Conservation (phyloP, 2,113 vertebrate genomes). For the Asarcornis scutulata region DNA sequence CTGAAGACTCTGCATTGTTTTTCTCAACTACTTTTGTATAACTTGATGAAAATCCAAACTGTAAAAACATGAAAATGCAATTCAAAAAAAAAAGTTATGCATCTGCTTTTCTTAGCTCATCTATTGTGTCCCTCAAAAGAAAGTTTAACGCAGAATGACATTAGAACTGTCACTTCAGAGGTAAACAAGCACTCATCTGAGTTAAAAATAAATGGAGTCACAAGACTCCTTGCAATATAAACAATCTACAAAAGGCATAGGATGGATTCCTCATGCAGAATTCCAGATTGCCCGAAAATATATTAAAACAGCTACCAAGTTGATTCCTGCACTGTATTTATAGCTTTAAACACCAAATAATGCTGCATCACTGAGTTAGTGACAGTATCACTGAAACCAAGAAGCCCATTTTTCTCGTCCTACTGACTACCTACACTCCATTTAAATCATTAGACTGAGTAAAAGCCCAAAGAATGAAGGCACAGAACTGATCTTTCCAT, state of each 20-base stretch:
- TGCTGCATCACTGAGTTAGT: slow-evolving; percentile 1
- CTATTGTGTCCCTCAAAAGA: not conserved
- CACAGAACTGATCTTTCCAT: not conserved
- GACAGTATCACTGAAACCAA: not conserved
- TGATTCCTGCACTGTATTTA: not conserved
- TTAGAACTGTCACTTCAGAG: slow-evolving; percentile 12
- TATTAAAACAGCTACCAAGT: not conserved
- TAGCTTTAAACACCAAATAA: not conserved
- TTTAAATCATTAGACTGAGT: not conserved
- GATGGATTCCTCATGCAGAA: not conserved
- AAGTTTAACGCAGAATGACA: not conserved
- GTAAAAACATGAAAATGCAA: not conserved
- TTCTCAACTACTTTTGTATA: not conserved
- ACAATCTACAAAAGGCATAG: not conserved
- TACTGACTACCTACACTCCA: fast-evolving
- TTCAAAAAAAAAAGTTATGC: not conserved
- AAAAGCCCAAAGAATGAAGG: not conserved
- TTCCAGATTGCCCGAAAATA: not conserved
- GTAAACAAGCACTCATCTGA: not conserved
- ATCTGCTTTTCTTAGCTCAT: not conserved
- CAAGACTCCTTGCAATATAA: not conserved
- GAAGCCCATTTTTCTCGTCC: not conserved
- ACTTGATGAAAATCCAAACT: not conserved
- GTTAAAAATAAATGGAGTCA: slow-evolving; percentile 57
- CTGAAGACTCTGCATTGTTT: not conserved